phyloP scores from a whole-genome alignment of 1,140 invertebrate species.

The Drusus annulatus region DNA sequence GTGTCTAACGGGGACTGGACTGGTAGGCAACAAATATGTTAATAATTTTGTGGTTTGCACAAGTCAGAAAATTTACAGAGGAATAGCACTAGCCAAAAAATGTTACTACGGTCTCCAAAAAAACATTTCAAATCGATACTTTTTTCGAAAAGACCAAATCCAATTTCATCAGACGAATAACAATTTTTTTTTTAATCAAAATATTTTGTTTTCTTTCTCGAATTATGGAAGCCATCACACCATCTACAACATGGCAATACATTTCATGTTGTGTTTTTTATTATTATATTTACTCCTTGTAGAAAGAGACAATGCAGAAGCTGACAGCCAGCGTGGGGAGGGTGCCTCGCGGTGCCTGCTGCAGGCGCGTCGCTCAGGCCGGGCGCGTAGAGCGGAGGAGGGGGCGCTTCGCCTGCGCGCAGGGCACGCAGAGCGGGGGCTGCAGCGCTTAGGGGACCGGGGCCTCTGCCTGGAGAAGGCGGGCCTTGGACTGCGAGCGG shows the following conservation, averaged over 20 bases:
- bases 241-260: background rate
- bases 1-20: too few relatives aligned
- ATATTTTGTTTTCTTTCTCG: too few relatives aligned
- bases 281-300: background rate
- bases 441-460: constrained; percentile 71
- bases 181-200: too few relatives aligned
- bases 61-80: too few relatives aligned
- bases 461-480: constrained; percentile 74
- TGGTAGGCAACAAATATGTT: too few relatives aligned
- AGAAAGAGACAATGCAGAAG: constrained; percentile 66
- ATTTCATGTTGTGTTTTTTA: background rate
- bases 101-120: too few relatives aligned
- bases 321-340: constrained; percentile 65
- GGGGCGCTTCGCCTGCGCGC: constrained; percentile 75
- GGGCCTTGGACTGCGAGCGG: constrained; percentile 70
- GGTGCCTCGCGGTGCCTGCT: constrained; percentile 64
- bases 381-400: constrained; percentile 71
- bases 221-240: too few relatives aligned
- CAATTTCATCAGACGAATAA: too few relatives aligned
- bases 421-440: constrained; percentile 72
- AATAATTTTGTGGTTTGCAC: too few relatives aligned
- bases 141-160: too few relatives aligned
- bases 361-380: constrained; percentile 62
- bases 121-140: too few relatives aligned
- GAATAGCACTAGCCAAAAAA: too few relatives aligned